Evolutionary conservation across 1,140 invertebrate genomes (phyloP).

Genomic region (Streblospio benedicti): DNA sequence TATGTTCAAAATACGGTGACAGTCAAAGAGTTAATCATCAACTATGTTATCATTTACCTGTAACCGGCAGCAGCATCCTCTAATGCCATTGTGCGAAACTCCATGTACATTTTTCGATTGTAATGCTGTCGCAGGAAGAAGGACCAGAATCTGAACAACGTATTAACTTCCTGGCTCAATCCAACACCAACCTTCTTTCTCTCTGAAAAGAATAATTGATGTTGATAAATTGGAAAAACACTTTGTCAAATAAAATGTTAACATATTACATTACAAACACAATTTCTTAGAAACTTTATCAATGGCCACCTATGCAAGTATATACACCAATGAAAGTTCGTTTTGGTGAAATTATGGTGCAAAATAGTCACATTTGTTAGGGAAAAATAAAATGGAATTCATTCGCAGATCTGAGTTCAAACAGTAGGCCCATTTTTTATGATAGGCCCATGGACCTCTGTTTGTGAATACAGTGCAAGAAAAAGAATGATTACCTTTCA

Average conservation of each 20-base stretch:
- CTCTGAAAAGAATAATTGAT: slow-evolving; percentile 44
- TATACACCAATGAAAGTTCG: background rate
- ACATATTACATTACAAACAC: background rate
- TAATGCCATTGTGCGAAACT: slow-evolving; percentile 79
- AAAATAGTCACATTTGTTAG: no score
- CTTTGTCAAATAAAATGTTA: slow-evolving; percentile 3
- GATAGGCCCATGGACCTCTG: no score
- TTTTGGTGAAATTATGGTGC: no score
- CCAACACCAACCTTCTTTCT: slow-evolving; percentile 84
- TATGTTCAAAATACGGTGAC: no score
- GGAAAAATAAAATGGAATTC: no score
- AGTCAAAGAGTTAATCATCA: no score
- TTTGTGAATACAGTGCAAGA: no score
- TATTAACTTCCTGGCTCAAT: slow-evolving; percentile 45
- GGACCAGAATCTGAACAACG: slow-evolving; percentile 81
- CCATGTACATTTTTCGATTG: slow-evolving; percentile 95
- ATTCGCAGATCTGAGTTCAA: no score
- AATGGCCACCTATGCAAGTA: background rate
- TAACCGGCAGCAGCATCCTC: slow-evolving; percentile 87
- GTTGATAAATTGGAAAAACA: slow-evolving; percentile 1
- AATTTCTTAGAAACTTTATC: background rate
- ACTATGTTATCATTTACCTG: no score
- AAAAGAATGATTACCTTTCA: slow-evolving; percentile 69
- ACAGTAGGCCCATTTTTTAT: no score
- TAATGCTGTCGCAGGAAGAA: slow-evolving; percentile 98